Base-by-base conservation (phyloP, 1,140 invertebrate species). In the Philotrypesis tridentata region DNA sequence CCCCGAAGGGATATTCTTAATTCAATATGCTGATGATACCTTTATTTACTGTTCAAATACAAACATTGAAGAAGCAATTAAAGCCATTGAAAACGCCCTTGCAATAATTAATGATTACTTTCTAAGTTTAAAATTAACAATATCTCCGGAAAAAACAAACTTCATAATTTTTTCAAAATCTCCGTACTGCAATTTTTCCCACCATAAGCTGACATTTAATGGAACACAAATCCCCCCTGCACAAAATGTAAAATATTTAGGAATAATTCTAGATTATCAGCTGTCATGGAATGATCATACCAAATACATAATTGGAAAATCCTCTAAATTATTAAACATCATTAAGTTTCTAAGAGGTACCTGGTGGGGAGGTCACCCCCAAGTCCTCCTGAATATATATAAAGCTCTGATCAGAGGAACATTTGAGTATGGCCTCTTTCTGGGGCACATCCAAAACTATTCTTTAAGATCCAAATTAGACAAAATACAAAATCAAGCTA, bases 21-120 rank as follows among this genome's bases (percentile, higher is more conserved):
- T 27, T 17, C 73, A 43, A 81, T 84, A 82, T 60, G 83, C 80
- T 3, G 84, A 85, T 61, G 84, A 85, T 75, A 71, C 84, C 7
- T 67, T 78, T 70, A 27, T 85, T 0, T 80, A 78, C 14, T 43
- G 6, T 7, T 48, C 2, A 23, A 23, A 2, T 3, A 23, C 12
- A 12, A 9, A 48, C 21, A 25, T 72, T 80, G 2, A 31, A 25
- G 23, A 60, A 68, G 61, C 37, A 29, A 55, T n/a, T n/a, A 48
- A 5, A 23, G 25, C 8, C 1, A 5, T 48, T 14, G 37, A 74
- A 31, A 82, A 61, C 29, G 29, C 2, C 25, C 29, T 71, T 25
- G 37, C 7, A 27, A 61, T 40, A 14, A 27, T 23, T 21, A 33
- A 25, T 5, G 63, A 63, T 25, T 68, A 40, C 8, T 83, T 23